These are phyloP conservation scores for Falcunculus frontatus DNA, from an alignment of 2,113 vertebrate species.

Conservation along the genomic window DNA sequence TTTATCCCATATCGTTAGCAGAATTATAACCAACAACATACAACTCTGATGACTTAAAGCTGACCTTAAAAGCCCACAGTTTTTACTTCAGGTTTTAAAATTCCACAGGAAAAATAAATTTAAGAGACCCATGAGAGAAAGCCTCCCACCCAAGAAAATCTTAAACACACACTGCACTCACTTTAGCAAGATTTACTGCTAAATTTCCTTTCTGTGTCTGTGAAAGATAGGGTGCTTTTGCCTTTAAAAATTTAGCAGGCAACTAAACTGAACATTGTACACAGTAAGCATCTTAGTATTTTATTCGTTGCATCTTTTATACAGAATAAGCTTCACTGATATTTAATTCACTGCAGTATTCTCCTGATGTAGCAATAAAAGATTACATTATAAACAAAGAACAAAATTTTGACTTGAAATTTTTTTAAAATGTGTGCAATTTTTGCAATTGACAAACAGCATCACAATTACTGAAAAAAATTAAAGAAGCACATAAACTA, in stretches of 20 bases:
- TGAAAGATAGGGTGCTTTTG: constrained; percentile 23
- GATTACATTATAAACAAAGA: constrained; percentile 76
- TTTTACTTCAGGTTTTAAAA: neutral
- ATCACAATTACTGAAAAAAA: constrained; percentile 70
- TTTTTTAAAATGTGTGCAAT: constrained; percentile 36
- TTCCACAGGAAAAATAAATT: neutral
- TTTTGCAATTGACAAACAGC: constrained; percentile 71
- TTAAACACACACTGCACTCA: neutral
- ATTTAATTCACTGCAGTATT: constrained; percentile 75
- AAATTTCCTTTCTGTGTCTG: constrained; percentile 16
- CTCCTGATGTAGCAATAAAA: constrained; percentile 70
- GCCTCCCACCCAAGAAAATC: neutral
- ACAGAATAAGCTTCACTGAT: constrained; percentile 75
- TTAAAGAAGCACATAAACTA: constrained; percentile 66
- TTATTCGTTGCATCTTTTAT: constrained; percentile 74
- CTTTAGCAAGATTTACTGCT: neutral
- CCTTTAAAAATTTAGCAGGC: constrained; percentile 64
- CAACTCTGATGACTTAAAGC: neutral
- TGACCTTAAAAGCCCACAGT: neutral
- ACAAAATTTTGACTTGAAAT: constrained; percentile 63
- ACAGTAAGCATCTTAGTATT: constrained; percentile 73
- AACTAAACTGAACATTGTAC: constrained; percentile 75
- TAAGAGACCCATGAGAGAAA: neutral
- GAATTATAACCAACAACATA: neutral
- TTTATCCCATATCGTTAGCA: neutral